A percentile compares a stretch with the other conserved stretches of the same genome.
Conservation (phyloP, 2,113 vertebrate species). For the Enhydra lutris region DNA sequence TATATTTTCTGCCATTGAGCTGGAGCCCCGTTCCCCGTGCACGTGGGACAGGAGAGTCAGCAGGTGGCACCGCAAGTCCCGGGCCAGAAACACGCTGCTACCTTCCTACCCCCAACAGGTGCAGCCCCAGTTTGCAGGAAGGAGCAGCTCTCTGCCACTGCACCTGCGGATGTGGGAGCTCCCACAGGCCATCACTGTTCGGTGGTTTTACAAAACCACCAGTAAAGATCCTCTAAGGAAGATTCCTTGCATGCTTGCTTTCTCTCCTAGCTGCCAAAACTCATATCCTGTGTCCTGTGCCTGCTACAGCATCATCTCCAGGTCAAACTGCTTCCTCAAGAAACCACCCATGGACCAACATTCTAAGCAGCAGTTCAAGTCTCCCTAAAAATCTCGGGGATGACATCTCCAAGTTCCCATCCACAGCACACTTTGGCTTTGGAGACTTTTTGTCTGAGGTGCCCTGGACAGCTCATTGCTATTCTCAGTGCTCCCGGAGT, state of each 20-base stretch:
- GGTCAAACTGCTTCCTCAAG: background rate
- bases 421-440: background rate
- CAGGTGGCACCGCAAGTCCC: fast-evolving
- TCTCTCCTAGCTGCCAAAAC: background rate
- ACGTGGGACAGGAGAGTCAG: background rate
- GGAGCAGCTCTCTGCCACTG: background rate
- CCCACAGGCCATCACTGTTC: fast-evolving
- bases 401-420: background rate
- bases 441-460: background rate
- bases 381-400: background rate
- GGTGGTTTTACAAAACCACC: background rate
- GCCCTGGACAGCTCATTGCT: background rate
- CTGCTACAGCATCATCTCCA: background rate
- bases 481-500: background rate
- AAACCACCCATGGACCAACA: background rate
- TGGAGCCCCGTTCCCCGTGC: background rate
- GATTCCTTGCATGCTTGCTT: background rate
- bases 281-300: background rate
- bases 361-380: background rate
- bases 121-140: background rate
- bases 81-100: background rate
- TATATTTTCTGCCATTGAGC: background rate
- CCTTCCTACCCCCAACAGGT: background rate
- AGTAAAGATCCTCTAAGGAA: fast-evolving
- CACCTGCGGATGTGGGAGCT: fast-evolving